phyloP scores from a whole-genome alignment of 2,888 invertebrate genomes.

The Erpobdella octoculata region DNA sequence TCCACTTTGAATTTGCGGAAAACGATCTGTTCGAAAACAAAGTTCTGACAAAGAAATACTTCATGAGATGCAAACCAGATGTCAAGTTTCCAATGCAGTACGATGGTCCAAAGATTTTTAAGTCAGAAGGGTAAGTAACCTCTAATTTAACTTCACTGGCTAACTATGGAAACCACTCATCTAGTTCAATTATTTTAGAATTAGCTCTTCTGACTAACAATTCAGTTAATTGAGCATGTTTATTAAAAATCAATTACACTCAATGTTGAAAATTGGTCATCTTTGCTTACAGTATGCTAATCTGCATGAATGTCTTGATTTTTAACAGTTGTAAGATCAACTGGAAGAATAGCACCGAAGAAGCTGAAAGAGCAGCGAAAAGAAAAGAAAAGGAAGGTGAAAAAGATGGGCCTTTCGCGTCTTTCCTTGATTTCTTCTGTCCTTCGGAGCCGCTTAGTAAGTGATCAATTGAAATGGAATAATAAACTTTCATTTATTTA shows the following conservation, averaged over 20 bases:
- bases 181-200: no score
- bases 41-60: conserved; percentile 20
- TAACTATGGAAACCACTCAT: not conserved
- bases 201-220: no score
- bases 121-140: conserved; percentile 66
- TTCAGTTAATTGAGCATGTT: no score
- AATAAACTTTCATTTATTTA: not conserved
- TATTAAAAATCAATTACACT: no score
- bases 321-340: conserved; percentile 75
- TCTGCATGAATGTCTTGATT: not conserved
- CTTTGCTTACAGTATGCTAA: not conserved
- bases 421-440: conserved; percentile 97
- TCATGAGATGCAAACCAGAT: not conserved
- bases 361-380: conserved; percentile 92
- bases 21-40: conserved; percentile 13
- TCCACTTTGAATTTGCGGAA: conserved; percentile 16
- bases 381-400: conserved; percentile 98
- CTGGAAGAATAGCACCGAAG: conserved; percentile 94
- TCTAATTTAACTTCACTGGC: not conserved
- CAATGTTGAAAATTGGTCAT: not conserved
- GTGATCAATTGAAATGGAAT: not conserved
- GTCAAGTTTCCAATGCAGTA: conserved; percentile 69
- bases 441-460: conserved; percentile 60
- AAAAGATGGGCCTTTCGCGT: conserved; percentile 81
- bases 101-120: conserved; percentile 88